These are phyloP conservation scores for Anthopleura sola DNA, from an alignment of 64 coral and sea anemone genomes.

Conservation along the genomic window DNA sequence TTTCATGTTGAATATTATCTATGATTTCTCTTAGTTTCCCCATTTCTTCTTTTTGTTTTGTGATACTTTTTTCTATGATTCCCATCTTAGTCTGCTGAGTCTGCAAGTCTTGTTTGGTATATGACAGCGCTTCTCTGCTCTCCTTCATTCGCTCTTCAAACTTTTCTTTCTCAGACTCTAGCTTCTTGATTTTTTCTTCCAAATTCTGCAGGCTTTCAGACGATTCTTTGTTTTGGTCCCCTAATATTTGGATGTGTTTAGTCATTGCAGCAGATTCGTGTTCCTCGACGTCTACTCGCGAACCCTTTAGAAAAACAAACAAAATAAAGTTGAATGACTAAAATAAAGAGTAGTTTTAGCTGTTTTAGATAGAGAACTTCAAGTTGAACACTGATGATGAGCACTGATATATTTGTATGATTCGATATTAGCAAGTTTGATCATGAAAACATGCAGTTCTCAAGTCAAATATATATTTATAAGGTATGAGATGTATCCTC, in stretches of 20 bases:
- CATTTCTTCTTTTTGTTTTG: neutral
- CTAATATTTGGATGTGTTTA: constrained; percentile 7
- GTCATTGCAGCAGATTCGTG: neutral
- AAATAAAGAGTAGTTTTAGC: no score
- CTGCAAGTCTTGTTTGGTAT: neutral
- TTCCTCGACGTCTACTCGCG: neutral
- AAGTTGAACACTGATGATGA: no score
- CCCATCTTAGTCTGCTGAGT: neutral
- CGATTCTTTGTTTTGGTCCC: neutral
- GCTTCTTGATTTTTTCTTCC: neutral
- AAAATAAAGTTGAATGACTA: no score
- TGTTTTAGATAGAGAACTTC: no score
- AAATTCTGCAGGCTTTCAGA: neutral
- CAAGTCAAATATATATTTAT: no score
- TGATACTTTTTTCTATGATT: neutral
- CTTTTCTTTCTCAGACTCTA: neutral
- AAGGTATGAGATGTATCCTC: no score
- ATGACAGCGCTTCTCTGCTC: neutral
- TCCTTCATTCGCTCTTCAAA: neutral
- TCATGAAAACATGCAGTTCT: neutral
- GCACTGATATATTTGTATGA: no score
- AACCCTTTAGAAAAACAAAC: neutral
- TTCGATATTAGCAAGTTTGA: neutral
- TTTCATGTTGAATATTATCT: neutral
- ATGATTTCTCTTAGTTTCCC: neutral